These are phyloP conservation scores for Catostylus mosaicus DNA, from an alignment of 30 jellyfish, hydroid and myxozoan species.

Conservation along the genomic window DNA sequence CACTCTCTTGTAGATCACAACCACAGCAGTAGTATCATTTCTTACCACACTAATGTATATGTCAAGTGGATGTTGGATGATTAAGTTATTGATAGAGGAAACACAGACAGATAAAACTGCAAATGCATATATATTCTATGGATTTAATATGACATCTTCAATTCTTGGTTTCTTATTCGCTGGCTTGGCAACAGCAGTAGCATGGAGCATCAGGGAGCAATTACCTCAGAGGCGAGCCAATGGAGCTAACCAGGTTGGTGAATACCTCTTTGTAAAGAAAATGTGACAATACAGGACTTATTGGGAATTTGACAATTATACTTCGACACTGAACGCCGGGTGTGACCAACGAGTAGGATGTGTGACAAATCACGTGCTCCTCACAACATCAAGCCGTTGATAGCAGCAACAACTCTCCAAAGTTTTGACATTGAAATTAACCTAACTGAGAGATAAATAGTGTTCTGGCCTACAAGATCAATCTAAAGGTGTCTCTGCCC, in stretches of 20 bases:
- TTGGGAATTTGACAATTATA: background rate
- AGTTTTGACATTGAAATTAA: too few relatives aligned
- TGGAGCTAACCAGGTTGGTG: conserved; percentile 13
- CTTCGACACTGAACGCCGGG: too few relatives aligned
- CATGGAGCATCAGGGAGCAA: conserved; percentile 70
- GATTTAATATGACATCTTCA: conserved; percentile 60
- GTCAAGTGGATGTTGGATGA: conserved; percentile 78
- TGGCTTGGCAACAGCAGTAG: conserved; percentile 66
- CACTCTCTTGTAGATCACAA: conserved; percentile 36
- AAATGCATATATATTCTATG: conserved; percentile 52
- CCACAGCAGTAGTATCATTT: conserved; percentile 53
- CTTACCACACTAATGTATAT: conserved; percentile 56
- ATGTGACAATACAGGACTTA: background rate
- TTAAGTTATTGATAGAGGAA: conserved; percentile 41
- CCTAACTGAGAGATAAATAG: too few relatives aligned
- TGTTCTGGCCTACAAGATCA: too few relatives aligned
- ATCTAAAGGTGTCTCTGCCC: background rate
- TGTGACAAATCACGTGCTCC: too few relatives aligned
- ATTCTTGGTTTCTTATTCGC: conserved; percentile 52
- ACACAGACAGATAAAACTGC: conserved; percentile 25
- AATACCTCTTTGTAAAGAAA: background rate
- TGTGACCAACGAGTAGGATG: too few relatives aligned
- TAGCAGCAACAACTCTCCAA: too few relatives aligned
- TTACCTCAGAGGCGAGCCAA: conserved; percentile 19
- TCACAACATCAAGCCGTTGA: too few relatives aligned